Conservation (phyloP, 2,113 vertebrate species). For the Panthera uncia region DNA sequence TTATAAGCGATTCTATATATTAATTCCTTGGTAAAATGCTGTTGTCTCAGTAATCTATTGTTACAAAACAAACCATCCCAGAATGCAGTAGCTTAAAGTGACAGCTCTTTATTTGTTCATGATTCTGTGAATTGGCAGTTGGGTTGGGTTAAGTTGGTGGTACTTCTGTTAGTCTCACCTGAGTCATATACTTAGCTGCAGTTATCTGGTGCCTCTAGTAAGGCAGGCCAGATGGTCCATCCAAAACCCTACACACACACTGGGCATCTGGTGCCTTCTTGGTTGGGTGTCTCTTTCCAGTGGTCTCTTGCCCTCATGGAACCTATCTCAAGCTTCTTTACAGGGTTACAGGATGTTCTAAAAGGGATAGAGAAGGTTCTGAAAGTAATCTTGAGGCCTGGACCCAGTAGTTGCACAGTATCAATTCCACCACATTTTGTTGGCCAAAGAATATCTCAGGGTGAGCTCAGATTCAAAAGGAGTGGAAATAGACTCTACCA, state of each 20-base stretch:
- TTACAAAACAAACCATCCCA: not conserved
- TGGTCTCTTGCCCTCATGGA: not conserved
- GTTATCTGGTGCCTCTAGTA: not conserved
- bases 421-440: not conserved
- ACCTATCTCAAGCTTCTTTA: not conserved
- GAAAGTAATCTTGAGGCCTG: not conserved
- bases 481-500: not conserved
- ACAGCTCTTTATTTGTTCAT: not conserved
- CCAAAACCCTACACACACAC: not conserved
- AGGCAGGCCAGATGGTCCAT: not conserved
- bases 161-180: not conserved
- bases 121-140: not conserved
- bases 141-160: not conserved
- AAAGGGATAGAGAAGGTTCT: not conserved
- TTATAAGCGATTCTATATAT: not conserved
- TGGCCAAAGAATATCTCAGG: not conserved
- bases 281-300: not conserved
- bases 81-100: not conserved
- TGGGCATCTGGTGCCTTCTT: not conserved
- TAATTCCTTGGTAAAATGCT: not conserved
- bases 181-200: not conserved
- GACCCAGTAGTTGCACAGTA: not conserved
- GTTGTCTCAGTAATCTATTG: not conserved
- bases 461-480: not conserved
- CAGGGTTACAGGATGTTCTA: not conserved